Evolutionary conservation across 2,888 invertebrate species (phyloP).

Genomic region (Trisateles emortualis): DNA sequence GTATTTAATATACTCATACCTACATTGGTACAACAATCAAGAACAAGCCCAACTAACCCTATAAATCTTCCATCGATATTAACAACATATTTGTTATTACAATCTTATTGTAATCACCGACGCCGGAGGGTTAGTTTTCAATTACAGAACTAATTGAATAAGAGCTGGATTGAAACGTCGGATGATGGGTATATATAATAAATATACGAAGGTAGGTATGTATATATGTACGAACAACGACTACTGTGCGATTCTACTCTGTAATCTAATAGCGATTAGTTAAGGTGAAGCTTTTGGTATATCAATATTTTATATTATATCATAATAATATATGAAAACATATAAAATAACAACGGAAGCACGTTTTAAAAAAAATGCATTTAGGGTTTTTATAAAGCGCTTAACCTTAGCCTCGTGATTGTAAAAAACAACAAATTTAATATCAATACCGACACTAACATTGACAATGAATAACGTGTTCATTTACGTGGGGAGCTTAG

Average conservation of each 20-base stretch:
- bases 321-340: no score
- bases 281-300: constrained; percentile 54
- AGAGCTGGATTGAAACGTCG: constrained; percentile 43
- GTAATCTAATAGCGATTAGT: constrained; percentile 66
- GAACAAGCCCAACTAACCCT: not conserved
- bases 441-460: no score
- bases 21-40: not conserved
- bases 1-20: not conserved
- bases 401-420: no score
- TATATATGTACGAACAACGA: constrained; percentile 47
- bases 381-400: no score
- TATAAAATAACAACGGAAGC: no score
- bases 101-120: constrained; percentile 9
- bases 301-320: no score
- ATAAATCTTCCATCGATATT: constrained; percentile 7
- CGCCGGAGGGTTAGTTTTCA: constrained; percentile 26
- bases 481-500: no score
- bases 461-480: no score
- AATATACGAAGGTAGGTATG: constrained; percentile 65
- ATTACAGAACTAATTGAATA: constrained; percentile 48
- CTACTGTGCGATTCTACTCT: constrained; percentile 50
- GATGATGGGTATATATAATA: constrained; percentile 54
- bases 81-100: constrained; percentile 21
- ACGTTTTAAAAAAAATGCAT: no score
- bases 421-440: no score